phyloP scores from a whole-genome alignment of 1,140 invertebrate species.

The Rhagoletis zephyria region DNA sequence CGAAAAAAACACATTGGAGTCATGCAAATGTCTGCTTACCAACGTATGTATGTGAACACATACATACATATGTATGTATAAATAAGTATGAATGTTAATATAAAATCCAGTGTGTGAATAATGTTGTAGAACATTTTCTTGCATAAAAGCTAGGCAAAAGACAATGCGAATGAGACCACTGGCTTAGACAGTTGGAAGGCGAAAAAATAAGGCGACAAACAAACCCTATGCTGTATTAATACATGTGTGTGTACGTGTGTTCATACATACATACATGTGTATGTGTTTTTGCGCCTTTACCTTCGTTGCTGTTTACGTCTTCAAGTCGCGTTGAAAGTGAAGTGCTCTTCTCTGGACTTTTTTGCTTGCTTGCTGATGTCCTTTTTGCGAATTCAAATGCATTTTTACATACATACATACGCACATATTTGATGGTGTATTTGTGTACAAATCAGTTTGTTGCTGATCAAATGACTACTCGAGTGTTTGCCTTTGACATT shows the following conservation, averaged over 20 bases:
- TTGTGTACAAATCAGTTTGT: not conserved
- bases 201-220: not conserved
- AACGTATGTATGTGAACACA: not conserved
- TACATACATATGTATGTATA: not conserved
- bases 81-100: not conserved
- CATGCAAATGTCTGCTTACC: too few species aligned
- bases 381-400: slow-evolving; percentile 21
- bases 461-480: slow-evolving; percentile 36
- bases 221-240: not conserved
- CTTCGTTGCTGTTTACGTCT: slow-evolving; percentile 16
- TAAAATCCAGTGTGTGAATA: not conserved
- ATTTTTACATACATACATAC: not conserved
- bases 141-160: not conserved
- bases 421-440: not conserved
- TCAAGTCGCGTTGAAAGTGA: slow-evolving; percentile 39
- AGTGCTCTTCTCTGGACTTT: not conserved
- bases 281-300: not conserved
- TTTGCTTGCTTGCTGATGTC: not conserved
- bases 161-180: slow-evolving; percentile 16
- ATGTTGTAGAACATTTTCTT: too few species aligned
- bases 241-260: not conserved
- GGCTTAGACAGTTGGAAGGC: slow-evolving; percentile 14
- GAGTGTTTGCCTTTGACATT: slow-evolving; percentile 39
- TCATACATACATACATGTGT: not conserved
- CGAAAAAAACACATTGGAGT: too few species aligned